A percentile compares a stretch with the other conserved stretches of the same genome.
Evolutionary conservation across 2,888 invertebrate species (phyloP).

Genomic region (Teleogryllus oceanicus): DNA sequence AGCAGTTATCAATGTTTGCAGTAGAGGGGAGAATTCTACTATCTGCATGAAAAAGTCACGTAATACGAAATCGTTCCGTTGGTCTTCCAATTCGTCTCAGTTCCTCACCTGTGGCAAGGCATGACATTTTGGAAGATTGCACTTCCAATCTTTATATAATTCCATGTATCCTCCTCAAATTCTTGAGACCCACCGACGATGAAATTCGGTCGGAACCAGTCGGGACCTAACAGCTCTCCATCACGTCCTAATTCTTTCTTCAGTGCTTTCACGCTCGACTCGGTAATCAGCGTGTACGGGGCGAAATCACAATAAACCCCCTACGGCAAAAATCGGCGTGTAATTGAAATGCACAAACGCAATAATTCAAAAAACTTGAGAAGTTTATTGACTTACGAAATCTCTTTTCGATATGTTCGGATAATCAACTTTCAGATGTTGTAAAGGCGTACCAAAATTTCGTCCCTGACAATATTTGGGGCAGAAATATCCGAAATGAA

Average conservation of each 20-base stretch:
- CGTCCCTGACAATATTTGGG: not conserved
- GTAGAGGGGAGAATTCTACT: too few species aligned
- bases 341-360: too few species aligned
- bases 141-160: constrained; percentile 44
- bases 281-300: constrained; percentile 44
- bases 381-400: not conserved
- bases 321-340: constrained; percentile 24
- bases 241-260: constrained; percentile 41
- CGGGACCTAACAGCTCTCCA: constrained; percentile 34
- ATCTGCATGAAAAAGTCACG: too few species aligned
- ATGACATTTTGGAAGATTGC: constrained; percentile 43
- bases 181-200: constrained; percentile 41
- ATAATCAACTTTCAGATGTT: not conserved
- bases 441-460: not conserved
- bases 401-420: not conserved
- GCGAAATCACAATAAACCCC: constrained; percentile 42
- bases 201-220: constrained; percentile 47
- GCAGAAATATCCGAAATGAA: not conserved
- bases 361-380: too few species aligned
- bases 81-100: too few species aligned
- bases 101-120: constrained; percentile 44
- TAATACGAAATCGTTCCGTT: too few species aligned
- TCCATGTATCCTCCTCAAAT: constrained; percentile 44
- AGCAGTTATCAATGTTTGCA: too few species aligned
- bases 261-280: constrained; percentile 43